These are phyloP conservation scores for Tetrax tetrax DNA, from an alignment of 2,113 vertebrate genomes.

Conservation along the genomic window DNA sequence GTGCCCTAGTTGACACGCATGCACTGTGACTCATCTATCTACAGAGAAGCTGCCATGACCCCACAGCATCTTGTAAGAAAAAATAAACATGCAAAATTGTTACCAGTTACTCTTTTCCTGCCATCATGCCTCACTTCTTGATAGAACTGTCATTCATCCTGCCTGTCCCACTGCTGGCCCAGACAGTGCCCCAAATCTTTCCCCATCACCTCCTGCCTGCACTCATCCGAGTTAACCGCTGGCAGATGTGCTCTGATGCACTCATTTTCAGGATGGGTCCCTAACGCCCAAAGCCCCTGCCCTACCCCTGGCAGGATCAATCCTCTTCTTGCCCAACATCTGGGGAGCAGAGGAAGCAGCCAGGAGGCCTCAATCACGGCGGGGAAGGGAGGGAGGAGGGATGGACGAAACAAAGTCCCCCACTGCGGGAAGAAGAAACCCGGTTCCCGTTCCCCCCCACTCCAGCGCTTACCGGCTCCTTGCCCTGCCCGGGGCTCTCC, in stretches of 20 bases:
- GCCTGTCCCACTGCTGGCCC: not conserved
- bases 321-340: not conserved
- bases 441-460: not conserved
- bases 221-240: not conserved
- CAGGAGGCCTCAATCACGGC: not conserved
- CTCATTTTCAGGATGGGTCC: not conserved
- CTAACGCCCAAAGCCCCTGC: not conserved
- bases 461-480: not conserved
- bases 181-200: not conserved
- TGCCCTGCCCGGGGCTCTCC: not conserved
- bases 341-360: not conserved
- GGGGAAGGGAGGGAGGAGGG: not conserved
- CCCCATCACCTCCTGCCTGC: not conserved
- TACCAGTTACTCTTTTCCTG: not conserved
- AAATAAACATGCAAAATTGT: not conserved
- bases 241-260: not conserved
- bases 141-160: not conserved
- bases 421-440: not conserved
- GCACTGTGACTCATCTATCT: not conserved
- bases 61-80: not conserved
- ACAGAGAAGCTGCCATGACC: not conserved
- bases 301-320: not conserved
- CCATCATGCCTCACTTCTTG: not conserved
- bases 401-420: not conserved
- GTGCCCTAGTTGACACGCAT: accelerated